phyloP scores from a whole-genome alignment of 2,888 invertebrate species.

The Stramonita haemastoma region DNA sequence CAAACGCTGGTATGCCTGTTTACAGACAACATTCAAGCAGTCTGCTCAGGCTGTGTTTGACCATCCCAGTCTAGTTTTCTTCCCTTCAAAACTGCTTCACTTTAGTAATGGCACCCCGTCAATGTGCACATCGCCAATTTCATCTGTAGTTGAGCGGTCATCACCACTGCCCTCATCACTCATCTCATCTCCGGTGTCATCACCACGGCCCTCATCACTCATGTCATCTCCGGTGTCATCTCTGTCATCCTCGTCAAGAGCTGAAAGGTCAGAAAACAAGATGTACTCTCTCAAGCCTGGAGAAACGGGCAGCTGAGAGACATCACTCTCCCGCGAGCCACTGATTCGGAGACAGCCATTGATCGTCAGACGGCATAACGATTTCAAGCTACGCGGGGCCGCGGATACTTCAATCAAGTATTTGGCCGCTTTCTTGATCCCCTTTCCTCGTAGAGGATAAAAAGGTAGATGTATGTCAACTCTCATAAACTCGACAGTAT shows the following conservation, averaged over 20 bases:
- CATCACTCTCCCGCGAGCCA: not conserved
- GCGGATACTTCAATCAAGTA: not conserved
- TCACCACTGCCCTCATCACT: not conserved
- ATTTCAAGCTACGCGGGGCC: slow-evolving; percentile 11
- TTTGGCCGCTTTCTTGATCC: not conserved
- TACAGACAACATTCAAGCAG: too few species aligned
- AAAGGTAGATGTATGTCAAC: not conserved
- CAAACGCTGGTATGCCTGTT: too few species aligned
- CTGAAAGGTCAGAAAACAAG: slow-evolving; percentile 5
- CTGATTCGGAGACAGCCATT: not conserved
- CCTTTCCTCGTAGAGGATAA: not conserved
- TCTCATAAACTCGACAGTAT: too few species aligned
- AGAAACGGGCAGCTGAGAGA: not conserved
- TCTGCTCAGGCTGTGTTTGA: too few species aligned
- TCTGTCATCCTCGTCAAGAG: not conserved
- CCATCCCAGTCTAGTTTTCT: too few species aligned
- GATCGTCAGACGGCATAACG: slow-evolving; percentile 26
- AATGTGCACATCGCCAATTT: not conserved
- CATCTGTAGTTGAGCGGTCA: not conserved
- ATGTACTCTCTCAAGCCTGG: not conserved
- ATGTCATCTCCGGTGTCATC: not conserved
- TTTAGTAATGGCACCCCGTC: too few species aligned
- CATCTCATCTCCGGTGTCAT: not conserved
- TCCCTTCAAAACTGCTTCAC: too few species aligned
- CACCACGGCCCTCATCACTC: not conserved